Percentiles rank a stretch among this genome's conserved stretches.
phyloP scores from a whole-genome alignment of 2,113 vertebrate species.

The Theristicus caerulescens region DNA sequence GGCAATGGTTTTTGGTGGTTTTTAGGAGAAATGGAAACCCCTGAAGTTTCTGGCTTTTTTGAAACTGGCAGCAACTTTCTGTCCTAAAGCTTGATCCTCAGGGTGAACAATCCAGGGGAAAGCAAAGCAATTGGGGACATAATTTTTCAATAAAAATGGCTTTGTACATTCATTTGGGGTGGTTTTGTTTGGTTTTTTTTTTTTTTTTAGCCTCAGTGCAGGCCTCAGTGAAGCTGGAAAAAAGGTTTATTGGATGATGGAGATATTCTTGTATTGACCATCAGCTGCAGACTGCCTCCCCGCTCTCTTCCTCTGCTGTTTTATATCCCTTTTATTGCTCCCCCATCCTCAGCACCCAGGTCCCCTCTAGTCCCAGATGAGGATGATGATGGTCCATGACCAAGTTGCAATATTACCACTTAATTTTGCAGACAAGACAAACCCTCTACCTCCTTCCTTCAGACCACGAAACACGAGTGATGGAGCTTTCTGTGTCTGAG shows the following conservation, averaged over 20 bases:
- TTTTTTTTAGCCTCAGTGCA: not conserved
- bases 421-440: not conserved
- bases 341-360: not conserved
- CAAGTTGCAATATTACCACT: not conserved
- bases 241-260: not conserved
- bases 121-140: not conserved
- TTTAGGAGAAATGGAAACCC: not conserved
- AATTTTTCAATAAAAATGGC: not conserved
- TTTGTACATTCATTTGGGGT: not conserved
- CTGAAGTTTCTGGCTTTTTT: not conserved
- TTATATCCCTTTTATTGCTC: not conserved
- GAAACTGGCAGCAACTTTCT: not conserved
- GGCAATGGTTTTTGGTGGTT: not conserved
- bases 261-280: not conserved
- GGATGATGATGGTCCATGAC: not conserved
- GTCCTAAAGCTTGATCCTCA: not conserved
- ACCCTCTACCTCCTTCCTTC: not conserved
- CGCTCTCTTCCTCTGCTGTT: fast-evolving
- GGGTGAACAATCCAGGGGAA: not conserved
- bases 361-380: not conserved
- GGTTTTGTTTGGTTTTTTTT: too few species aligned
- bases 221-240: not conserved
- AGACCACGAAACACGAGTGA: fast-evolving
- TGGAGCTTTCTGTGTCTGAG: not conserved
- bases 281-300: not conserved